A percentile compares a stretch with the other conserved stretches of the same genome.
phyloP scores from a whole-genome alignment of 2,888 invertebrate genomes.

The Aphelenchoides bicaudatus region DNA sequence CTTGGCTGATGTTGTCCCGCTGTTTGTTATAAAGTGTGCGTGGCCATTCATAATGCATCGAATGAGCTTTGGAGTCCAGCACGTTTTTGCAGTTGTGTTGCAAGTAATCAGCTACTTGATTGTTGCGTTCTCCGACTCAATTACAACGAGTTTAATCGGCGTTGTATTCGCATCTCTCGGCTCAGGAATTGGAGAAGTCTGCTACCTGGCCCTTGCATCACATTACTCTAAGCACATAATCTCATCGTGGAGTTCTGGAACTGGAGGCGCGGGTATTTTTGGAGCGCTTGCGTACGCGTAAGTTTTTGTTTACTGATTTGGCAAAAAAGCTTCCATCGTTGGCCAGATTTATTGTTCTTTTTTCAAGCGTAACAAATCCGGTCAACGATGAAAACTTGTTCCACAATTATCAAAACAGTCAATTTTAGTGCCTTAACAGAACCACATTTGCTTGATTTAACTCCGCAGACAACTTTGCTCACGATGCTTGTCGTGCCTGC shows the following conservation, averaged over 20 bases:
- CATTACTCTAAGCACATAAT: conserved; percentile 73
- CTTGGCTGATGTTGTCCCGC: conserved; percentile 75
- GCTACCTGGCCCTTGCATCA: conserved; percentile 73
- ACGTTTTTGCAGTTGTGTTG: conserved; percentile 43
- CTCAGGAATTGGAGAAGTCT: conserved; percentile 76
- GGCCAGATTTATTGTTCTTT: too few species aligned
- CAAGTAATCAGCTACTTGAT: conserved; percentile 53
- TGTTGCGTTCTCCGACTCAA: conserved; percentile 51
- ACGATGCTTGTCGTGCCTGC: conserved; percentile 73
- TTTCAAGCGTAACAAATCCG: too few species aligned
- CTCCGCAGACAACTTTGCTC: conserved; percentile 66
- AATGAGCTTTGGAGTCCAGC: conserved; percentile 34
- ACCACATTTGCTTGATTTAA: conserved; percentile 64
- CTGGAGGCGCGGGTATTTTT: conserved; percentile 65
- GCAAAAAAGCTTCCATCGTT: too few species aligned
- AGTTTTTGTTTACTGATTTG: too few species aligned
- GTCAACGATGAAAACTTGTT: too few species aligned
- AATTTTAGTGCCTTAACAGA: too few species aligned
- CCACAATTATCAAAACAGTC: too few species aligned
- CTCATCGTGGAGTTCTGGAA: conserved; percentile 81
- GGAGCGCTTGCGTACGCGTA: conserved; percentile 58
- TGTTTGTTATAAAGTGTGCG: conserved; percentile 70
- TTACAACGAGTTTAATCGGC: conserved; percentile 46
- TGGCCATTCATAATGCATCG: conserved; percentile 69
- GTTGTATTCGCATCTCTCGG: conserved; percentile 75